These are phyloP conservation scores for Varanus salvator DNA, from an alignment of 2,113 vertebrate species.

Conservation along the genomic window DNA sequence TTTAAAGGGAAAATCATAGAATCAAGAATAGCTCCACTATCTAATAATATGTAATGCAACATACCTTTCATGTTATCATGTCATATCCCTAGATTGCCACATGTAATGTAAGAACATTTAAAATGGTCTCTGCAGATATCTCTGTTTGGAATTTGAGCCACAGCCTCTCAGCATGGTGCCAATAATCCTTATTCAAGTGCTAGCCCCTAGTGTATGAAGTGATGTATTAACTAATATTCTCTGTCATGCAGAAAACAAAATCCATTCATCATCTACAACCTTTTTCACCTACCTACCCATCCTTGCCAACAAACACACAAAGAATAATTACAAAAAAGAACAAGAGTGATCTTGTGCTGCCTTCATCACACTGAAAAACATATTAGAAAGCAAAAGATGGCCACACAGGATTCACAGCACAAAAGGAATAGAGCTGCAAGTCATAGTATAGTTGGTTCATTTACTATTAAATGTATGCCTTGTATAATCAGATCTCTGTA, in stretches of 20 bases:
- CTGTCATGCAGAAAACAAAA: slow-evolving; percentile 14
- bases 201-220: slow-evolving; percentile 2
- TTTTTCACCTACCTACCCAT: slow-evolving; percentile 9
- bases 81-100: not conserved
- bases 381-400: slow-evolving; percentile 10
- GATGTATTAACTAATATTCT: slow-evolving; percentile 26
- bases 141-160: not conserved
- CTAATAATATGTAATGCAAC: not conserved
- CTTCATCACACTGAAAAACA: not conserved
- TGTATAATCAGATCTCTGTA: not conserved
- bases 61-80: slow-evolving; percentile 5
- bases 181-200: not conserved
- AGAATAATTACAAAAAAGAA: not conserved
- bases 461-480: not conserved
- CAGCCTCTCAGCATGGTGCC: slow-evolving; percentile 7
- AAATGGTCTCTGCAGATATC: not conserved
- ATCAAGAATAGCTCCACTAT: slow-evolving; percentile 2
- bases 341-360: not conserved
- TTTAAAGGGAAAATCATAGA: not conserved
- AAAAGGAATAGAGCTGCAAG: not conserved
- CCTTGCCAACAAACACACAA: slow-evolving; percentile 12
- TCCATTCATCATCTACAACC: not conserved
- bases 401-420: slow-evolving; percentile 11
- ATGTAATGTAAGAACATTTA: not conserved
- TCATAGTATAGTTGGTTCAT: not conserved